Evolutionary conservation across 2,797 vertebrate species (phyloP), one percentile per base, ranked within the genome.

Genomic region (Arctocebus calabarensis): DNA sequence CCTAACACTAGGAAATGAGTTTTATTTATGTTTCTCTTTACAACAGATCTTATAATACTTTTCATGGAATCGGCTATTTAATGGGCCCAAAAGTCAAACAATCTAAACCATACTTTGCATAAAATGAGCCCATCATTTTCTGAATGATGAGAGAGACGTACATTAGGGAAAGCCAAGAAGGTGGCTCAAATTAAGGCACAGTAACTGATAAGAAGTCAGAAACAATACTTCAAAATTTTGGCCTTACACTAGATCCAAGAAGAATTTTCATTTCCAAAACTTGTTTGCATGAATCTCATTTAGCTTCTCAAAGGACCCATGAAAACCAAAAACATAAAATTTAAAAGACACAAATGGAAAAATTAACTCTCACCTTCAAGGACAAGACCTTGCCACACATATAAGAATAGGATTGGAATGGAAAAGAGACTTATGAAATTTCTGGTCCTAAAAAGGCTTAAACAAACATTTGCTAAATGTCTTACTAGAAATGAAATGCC

Each of bases 361-460:
- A 84, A 86, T 84, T 74, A 92, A 66, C 34, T 95, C 88, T 59
- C 61, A 95, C 20, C 64, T 85, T 48, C 73, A 37, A 71, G 34
- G 29, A 71, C 11, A 96, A 94, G 66, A 91, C 22, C 64, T 86
- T 92, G 19, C 32, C 25, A 96, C 25, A 94, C 19, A 90, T 0
- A 43, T 11, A 93, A 40, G 40, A n/a, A 71, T 73, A 87, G 94
- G 79, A 93, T 16, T 68, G 88, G 94, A 96, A 96, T 95, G 95
- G 86, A 96, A 96, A 85, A 89, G 52, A 95, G 88, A 95, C 52
- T 94, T 77, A 92, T 9, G 90, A 93, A 81, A 90, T 62, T 74
- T 88, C 70, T 52, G 19, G 91, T 95, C 91, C 87, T 73, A 64
- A 93, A 91, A 96, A 91, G 45, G 70, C 59, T 90, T 3, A 59